These are phyloP conservation scores for Myopa tessellatipennis DNA, from an alignment of 2,888 invertebrate genomes.

Conservation along the genomic window DNA sequence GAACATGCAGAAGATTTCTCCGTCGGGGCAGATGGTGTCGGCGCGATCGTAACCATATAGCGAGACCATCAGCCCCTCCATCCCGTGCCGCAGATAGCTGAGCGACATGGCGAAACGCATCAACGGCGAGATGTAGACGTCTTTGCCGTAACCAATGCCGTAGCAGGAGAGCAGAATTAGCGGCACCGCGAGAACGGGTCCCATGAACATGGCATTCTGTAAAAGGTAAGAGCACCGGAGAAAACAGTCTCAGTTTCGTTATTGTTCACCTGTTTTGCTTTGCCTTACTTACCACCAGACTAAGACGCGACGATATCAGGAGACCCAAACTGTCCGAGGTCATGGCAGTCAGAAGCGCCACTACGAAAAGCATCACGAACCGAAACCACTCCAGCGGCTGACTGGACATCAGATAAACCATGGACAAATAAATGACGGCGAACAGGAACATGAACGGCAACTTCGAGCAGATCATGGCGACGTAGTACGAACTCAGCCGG, in stretches of 20 bases:
- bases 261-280: conserved; percentile 63
- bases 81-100: conserved; percentile 84
- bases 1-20: conserved; percentile 81
- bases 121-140: conserved; percentile 76
- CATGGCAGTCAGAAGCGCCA: conserved; percentile 78
- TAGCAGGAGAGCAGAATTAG: conserved; percentile 88
- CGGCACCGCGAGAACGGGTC: conserved; percentile 87
- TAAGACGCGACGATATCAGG: conserved; percentile 79
- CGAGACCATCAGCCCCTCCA: conserved; percentile 83
- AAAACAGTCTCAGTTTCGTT: background rate
- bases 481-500: conserved; percentile 81
- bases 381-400: conserved; percentile 80
- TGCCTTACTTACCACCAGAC: conserved; percentile 77
- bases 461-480: conserved; percentile 77
- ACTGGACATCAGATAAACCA: conserved; percentile 80
- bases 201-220: conserved; percentile 90
- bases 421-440: conserved; percentile 75
- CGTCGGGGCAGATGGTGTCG: conserved; percentile 79
- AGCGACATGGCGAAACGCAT: conserved; percentile 83
- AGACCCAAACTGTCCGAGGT: conserved; percentile 85
- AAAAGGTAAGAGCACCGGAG: conserved; percentile 18
- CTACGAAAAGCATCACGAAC: conserved; percentile 76
- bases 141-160: conserved; percentile 85
- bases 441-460: conserved; percentile 79
- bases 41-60: conserved; percentile 82